phyloP scores from a whole-genome alignment of 2,113 vertebrate species.

The Casuarius casuarius region DNA sequence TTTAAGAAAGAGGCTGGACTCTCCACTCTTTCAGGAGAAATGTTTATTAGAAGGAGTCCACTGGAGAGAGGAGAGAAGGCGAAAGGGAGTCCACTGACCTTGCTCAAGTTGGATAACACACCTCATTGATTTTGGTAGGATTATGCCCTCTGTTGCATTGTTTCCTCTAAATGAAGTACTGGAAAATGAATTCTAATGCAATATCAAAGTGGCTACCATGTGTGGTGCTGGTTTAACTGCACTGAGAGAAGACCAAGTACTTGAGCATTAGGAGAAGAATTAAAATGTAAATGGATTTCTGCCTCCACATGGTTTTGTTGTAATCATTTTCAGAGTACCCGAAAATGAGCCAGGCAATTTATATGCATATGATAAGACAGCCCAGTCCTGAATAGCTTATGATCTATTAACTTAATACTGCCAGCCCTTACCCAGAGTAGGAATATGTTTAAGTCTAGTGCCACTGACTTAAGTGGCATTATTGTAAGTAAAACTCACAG shows the following conservation, averaged over 20 bases:
- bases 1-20: not conserved
- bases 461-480: not conserved
- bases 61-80: no score
- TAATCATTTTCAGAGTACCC: not conserved
- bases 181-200: not conserved
- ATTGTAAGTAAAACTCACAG: not conserved
- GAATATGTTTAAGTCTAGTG: not conserved
- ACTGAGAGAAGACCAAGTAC: not conserved
- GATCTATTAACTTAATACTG: not conserved
- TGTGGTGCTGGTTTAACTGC: not conserved
- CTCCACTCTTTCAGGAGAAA: not conserved
- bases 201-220: not conserved
- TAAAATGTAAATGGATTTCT: not conserved
- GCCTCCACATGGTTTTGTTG: not conserved
- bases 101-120: not conserved
- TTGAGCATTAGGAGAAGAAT: not conserved
- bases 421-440: not conserved
- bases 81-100: not conserved
- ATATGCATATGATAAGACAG: not conserved
- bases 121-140: not conserved
- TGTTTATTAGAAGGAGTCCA: not conserved
- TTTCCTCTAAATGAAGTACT: not conserved
- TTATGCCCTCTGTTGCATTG: not conserved
- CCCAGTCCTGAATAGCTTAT: not conserved
- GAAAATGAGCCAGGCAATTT: not conserved